These are phyloP conservation scores for Megaceryle alcyon DNA, from an alignment of 2,797 vertebrate species.

Conservation along the genomic window DNA sequence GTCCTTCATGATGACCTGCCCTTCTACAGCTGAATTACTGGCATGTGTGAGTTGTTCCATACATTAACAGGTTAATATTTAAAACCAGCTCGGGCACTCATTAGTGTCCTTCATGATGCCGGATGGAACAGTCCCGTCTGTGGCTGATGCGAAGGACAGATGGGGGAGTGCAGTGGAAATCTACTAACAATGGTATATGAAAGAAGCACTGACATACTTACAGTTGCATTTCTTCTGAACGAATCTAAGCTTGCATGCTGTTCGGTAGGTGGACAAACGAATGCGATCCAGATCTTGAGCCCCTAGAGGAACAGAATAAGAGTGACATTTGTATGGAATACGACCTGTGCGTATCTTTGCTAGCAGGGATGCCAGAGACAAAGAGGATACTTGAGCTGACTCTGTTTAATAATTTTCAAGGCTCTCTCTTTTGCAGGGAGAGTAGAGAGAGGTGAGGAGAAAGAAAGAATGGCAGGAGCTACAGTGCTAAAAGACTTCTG, in stretches of 20 bases:
- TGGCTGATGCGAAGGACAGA: background rate
- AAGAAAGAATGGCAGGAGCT: background rate
- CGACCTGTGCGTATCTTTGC: background rate
- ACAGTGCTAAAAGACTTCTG: background rate
- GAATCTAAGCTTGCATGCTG: constrained; percentile 98
- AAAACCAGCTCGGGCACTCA: background rate
- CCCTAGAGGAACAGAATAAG: constrained; percentile 80
- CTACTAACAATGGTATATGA: background rate
- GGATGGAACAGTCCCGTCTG: background rate
- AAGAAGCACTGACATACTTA: constrained; percentile 81
- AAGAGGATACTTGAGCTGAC: background rate
- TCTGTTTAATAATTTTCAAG: constrained; percentile 7
- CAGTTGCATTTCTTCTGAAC: constrained; percentile 99
- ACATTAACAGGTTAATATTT: background rate
- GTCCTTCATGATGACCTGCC: background rate
- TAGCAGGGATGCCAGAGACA: constrained; percentile 24
- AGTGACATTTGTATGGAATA: constrained; percentile 6
- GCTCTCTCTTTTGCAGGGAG: background rate
- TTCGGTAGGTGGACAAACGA: constrained; percentile 97
- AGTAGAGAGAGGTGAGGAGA: background rate
- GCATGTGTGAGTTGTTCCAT: background rate
- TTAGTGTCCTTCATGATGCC: background rate
- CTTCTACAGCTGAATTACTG: background rate
- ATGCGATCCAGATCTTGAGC: constrained; percentile 98
- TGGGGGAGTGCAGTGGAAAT: background rate